These are phyloP conservation scores for Diaphora mendica DNA, from an alignment of 2,888 invertebrate species.

Conservation along the genomic window DNA sequence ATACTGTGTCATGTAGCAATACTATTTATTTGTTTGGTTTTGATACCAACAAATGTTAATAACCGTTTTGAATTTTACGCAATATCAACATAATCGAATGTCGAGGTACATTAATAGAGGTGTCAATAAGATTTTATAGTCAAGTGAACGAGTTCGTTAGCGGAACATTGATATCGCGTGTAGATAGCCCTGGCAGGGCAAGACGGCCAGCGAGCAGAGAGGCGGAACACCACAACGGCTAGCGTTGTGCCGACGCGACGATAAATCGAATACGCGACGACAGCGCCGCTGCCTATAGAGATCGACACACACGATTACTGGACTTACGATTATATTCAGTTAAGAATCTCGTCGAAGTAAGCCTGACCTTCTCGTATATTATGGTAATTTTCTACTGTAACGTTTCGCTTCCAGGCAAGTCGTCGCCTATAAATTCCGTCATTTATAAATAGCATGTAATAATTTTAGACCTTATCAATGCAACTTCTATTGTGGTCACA, in stretches of 20 bases:
- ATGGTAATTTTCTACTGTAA: constrained; percentile 60
- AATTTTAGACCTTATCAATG: constrained; percentile 55
- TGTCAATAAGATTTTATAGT: constrained; percentile 66
- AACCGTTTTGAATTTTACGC: background rate
- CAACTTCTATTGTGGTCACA: constrained; percentile 53
- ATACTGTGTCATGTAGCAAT: background rate
- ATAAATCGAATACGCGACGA: constrained; percentile 81
- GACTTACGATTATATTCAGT: constrained; percentile 68
- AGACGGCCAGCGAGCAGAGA: constrained; percentile 60
- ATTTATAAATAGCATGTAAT: constrained; percentile 59
- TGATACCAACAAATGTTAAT: background rate
- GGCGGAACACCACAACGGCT: constrained; percentile 75
- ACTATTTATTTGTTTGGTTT: background rate
- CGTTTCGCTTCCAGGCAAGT: constrained; percentile 47
- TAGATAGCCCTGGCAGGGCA: constrained; percentile 69
- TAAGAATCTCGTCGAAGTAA: constrained; percentile 58
- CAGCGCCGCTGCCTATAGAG: constrained; percentile 69
- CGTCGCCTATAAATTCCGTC: constrained; percentile 51
- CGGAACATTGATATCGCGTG: constrained; percentile 68
- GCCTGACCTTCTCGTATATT: constrained; percentile 28
- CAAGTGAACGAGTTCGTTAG: constrained; percentile 72
- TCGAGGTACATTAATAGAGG: constrained; percentile 56
- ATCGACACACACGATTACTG: constrained; percentile 72
- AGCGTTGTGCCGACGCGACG: constrained; percentile 69
- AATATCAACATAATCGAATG: constrained; percentile 40